phyloP scores from a whole-genome alignment of 2,797 vertebrate genomes.

The Tragelaphus eurycerus region DNA sequence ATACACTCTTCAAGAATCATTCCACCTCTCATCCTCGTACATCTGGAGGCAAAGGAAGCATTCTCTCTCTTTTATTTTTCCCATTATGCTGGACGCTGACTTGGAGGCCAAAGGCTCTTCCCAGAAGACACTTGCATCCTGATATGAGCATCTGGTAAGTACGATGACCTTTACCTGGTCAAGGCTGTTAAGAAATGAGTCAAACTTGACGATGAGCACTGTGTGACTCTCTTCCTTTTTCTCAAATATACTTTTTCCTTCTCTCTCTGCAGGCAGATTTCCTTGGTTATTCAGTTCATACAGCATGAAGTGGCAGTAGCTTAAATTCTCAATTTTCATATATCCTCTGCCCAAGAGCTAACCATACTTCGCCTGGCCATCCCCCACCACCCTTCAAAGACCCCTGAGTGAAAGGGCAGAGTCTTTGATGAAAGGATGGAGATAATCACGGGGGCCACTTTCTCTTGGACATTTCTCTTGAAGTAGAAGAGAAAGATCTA shows the following conservation, averaged over 20 bases:
- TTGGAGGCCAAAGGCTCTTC: not conserved
- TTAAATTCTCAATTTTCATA: not conserved
- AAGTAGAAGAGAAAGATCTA: not conserved
- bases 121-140: not conserved
- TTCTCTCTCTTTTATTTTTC: not conserved
- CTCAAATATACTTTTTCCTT: not conserved
- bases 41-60: not conserved
- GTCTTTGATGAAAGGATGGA: not conserved
- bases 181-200: not conserved
- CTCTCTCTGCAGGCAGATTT: not conserved
- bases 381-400: not conserved
- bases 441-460: not conserved
- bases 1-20: not conserved
- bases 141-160: conserved; percentile 20
- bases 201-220: not conserved
- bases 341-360: not conserved
- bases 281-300: not conserved
- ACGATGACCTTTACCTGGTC: not conserved
- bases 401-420: not conserved
- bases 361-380: not conserved
- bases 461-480: not conserved
- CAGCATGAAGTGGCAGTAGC: not conserved
- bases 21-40: not conserved
- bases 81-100: not conserved
- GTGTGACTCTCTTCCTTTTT: not conserved